A percentile compares a stretch with the other conserved stretches of the same genome.
phyloP scores from a whole-genome alignment of 1,140 invertebrate genomes.

The Drosophila ambigua region DNA sequence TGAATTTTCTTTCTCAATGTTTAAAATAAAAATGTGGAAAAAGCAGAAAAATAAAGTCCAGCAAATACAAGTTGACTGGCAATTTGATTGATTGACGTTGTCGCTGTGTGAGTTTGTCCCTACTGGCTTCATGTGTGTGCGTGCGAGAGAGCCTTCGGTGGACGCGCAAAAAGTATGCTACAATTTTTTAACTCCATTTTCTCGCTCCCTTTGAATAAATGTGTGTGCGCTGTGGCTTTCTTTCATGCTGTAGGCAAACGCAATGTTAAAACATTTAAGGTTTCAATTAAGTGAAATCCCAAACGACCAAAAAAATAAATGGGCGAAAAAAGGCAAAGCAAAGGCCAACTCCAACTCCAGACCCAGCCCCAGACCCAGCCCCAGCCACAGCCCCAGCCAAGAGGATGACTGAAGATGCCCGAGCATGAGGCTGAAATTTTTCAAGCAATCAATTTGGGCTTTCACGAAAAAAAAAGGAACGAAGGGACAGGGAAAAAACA shows the following conservation, averaged over 20 bases:
- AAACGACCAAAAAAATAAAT: conserved; percentile 58
- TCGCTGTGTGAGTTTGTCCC: background rate
- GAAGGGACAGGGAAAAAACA: conserved; percentile 22
- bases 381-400: too few relatives aligned
- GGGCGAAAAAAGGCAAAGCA: conserved; percentile 36
- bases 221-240: conserved; percentile 34
- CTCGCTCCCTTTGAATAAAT: conserved; percentile 4
- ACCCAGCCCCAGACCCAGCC: too few relatives aligned
- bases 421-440: conserved; percentile 55
- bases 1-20: background rate
- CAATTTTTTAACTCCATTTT: conserved; percentile 22
- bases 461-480: conserved; percentile 17
- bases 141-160: conserved; percentile 16
- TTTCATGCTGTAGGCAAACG: conserved; percentile 47
- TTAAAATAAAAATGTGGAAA: conserved; percentile 34
- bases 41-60: conserved; percentile 33
- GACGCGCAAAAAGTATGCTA: conserved; percentile 18
- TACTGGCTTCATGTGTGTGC: conserved; percentile 7
- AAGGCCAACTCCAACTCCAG: conserved; percentile 18
- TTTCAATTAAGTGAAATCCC: conserved; percentile 79
- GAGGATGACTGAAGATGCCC: conserved; percentile 40
- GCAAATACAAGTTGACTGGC: conserved; percentile 49
- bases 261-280: conserved; percentile 80
- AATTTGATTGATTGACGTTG: conserved; percentile 67
- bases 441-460: conserved; percentile 72